These are phyloP conservation scores for Ditylenchus weischeri DNA, from an alignment of 2,888 invertebrate species.

Conservation along the genomic window DNA sequence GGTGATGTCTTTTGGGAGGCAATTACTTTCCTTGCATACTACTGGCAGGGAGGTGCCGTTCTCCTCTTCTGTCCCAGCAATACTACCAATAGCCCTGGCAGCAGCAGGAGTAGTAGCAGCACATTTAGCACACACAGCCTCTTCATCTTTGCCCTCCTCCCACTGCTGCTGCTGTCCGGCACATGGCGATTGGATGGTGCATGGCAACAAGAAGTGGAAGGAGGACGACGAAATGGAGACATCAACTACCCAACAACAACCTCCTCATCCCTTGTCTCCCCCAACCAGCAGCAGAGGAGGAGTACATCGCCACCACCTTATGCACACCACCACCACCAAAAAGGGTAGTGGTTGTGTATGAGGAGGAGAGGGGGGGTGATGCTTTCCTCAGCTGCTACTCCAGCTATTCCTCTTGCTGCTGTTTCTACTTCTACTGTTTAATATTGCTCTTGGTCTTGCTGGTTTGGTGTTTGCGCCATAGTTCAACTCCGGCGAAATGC, in stretches of 20 bases:
- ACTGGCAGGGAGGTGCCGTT: too few species aligned
- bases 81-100: too few species aligned
- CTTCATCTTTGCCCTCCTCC: not conserved
- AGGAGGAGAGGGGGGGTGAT: not conserved
- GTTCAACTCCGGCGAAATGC: not conserved
- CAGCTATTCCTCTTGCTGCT: slow-evolving; percentile 9
- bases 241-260: slow-evolving; percentile 7
- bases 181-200: slow-evolving; percentile 1
- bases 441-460: too few species aligned
- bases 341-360: not conserved
- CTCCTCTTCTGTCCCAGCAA: too few species aligned
- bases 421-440: not conserved
- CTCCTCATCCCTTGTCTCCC: slow-evolving; percentile 1
- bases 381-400: slow-evolving; percentile 13
- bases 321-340: slow-evolving; percentile 5
- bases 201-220: slow-evolving; percentile 1
- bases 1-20: too few species aligned
- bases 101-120: too few species aligned
- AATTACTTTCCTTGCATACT: too few species aligned
- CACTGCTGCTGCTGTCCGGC: not conserved
- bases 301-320: slow-evolving; percentile 8
- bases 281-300: not conserved
- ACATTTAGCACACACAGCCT: too few species aligned
- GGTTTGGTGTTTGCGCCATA: not conserved
- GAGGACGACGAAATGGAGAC: slow-evolving; percentile 8